These are phyloP conservation scores for Eurois occulta DNA, from an alignment of 2,888 invertebrate genomes.

Conservation along the genomic window DNA sequence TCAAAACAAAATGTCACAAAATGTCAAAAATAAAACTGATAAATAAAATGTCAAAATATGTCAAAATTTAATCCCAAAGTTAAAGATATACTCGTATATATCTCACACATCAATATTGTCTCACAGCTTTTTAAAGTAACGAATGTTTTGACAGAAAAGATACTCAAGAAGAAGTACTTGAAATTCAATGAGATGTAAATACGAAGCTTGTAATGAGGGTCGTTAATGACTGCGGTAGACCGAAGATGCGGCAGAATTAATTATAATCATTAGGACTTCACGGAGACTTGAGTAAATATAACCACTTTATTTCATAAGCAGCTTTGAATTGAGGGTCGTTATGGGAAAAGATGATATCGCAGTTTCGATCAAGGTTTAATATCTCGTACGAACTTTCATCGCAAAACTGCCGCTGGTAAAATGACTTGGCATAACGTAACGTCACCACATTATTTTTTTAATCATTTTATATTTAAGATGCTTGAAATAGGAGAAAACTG, in stretches of 20 bases:
- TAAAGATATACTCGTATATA: too few relatives aligned
- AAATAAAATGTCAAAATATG: too few relatives aligned
- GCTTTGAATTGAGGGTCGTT: slow-evolving; percentile 9
- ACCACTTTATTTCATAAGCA: slow-evolving; percentile 2
- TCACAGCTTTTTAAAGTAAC: neutral
- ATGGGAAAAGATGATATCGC: neutral
- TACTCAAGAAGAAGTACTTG: neutral
- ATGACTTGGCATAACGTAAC: neutral
- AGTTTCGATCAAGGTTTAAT: neutral
- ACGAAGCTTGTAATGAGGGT: slow-evolving; percentile 24
- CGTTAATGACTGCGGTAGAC: slow-evolving; percentile 36
- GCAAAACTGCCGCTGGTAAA: neutral
- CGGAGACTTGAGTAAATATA: slow-evolving; percentile 16
- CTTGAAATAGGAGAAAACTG: neutral
- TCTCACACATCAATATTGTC: neutral
- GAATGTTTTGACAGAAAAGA: neutral
- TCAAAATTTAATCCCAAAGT: too few relatives aligned
- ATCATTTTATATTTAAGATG: neutral
- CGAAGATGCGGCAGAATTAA: slow-evolving; percentile 43
- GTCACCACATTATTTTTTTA: neutral
- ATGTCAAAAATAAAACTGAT: too few relatives aligned
- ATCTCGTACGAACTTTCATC: neutral
- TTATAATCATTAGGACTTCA: slow-evolving; percentile 45
- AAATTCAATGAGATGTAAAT: slow-evolving; percentile 22
- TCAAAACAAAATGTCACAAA: too few relatives aligned